These are phyloP conservation scores for Hypomesus transpacificus DNA, from an alignment of 2,113 vertebrate species.

Conservation along the genomic window DNA sequence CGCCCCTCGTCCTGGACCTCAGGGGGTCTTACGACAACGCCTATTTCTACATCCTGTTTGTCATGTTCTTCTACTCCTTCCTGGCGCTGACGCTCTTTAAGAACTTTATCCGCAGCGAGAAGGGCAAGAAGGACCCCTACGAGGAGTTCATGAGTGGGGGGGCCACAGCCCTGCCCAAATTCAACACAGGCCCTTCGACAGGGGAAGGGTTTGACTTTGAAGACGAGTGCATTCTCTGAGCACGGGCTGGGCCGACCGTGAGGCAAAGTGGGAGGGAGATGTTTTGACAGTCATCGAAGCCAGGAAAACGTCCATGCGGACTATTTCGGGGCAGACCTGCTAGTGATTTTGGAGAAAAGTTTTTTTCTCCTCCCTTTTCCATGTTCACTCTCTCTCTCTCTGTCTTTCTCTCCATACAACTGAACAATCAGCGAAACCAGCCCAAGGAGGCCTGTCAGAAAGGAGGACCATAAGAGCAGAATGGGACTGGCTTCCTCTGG, in stretches of 20 bases:
- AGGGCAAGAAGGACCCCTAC: conserved; percentile 81
- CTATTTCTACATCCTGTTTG: conserved; percentile 88
- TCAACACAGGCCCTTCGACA: conserved; percentile 64
- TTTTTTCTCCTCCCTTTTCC: background rate
- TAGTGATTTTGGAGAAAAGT: conserved; percentile 60
- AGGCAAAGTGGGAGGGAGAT: conserved; percentile 46
- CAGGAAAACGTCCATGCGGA: conserved; percentile 58
- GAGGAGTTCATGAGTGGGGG: conserved; percentile 72
- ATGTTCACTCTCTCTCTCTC: background rate
- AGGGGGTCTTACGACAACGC: conserved; percentile 82
- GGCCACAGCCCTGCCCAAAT: conserved; percentile 58
- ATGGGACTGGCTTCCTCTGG: conserved; percentile 58
- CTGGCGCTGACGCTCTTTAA: conserved; percentile 84
- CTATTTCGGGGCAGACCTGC: conserved; percentile 60
- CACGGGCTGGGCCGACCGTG: conserved; percentile 1
- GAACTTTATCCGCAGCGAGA: conserved; percentile 73
- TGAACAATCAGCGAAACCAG: conserved; percentile 64
- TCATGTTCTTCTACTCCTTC: conserved; percentile 89
- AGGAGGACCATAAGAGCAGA: background rate
- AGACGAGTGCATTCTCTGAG: conserved; percentile 82
- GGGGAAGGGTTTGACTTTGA: conserved; percentile 82
- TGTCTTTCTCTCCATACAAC: conserved; percentile 27
- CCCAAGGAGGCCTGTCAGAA: conserved; percentile 13
- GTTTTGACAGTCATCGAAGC: conserved; percentile 66
- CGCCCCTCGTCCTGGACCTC: background rate